phyloP scores from a whole-genome alignment of 2,888 invertebrate species.

The Epirrhoe tristata region DNA sequence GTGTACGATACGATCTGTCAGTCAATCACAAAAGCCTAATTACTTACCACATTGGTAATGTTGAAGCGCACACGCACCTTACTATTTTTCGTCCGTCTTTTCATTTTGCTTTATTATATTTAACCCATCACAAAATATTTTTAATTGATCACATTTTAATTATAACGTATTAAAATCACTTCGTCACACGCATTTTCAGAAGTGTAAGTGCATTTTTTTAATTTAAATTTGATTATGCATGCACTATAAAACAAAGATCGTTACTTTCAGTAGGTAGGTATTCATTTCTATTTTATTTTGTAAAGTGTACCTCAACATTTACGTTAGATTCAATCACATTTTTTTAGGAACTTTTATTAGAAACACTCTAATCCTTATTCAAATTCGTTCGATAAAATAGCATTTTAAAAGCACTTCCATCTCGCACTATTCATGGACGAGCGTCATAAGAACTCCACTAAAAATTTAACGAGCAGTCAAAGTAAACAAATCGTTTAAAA shows the following conservation, averaged over 20 bases:
- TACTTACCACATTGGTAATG: constrained; percentile 67
- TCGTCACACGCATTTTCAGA: too few species aligned
- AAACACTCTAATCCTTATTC: neutral
- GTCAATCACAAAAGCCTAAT: too few species aligned
- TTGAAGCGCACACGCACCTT: constrained; percentile 71
- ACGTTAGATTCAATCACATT: neutral
- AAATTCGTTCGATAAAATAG: neutral
- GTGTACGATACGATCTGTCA: too few species aligned
- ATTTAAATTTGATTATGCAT: too few species aligned
- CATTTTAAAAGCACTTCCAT: neutral
- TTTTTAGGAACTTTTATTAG: neutral
- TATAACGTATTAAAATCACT: too few species aligned
- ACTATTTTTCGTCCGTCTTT: constrained; percentile 68
- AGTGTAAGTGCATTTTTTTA: too few species aligned
- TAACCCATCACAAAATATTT: constrained; percentile 28
- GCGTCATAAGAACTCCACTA: constrained; percentile 30
- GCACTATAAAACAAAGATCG: too few species aligned
- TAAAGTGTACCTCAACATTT: neutral
- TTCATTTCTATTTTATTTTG: too few species aligned
- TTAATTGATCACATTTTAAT: neutral
- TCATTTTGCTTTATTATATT: constrained; percentile 58
- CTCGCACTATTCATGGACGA: constrained; percentile 8
- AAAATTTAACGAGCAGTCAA: constrained; percentile 36
- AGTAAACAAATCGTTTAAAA: constrained; percentile 43
- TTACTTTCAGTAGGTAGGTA: too few species aligned